These are phyloP conservation scores for Bombylius major DNA, from an alignment of 2,888 invertebrate species.

Conservation along the genomic window DNA sequence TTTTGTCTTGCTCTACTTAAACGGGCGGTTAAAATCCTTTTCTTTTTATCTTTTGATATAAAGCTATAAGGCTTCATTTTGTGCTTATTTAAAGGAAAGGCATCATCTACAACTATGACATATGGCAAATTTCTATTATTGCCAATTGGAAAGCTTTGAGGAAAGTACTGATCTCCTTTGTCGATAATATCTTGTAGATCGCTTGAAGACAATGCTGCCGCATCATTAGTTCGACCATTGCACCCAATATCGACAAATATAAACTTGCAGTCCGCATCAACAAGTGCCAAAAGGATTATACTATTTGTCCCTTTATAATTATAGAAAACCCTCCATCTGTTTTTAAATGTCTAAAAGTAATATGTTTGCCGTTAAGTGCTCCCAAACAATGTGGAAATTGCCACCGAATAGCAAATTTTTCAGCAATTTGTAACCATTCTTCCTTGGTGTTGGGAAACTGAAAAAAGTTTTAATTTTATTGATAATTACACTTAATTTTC, in stretches of 20 bases:
- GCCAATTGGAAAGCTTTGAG: not conserved
- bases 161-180: not conserved
- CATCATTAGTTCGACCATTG: no score
- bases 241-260: not conserved
- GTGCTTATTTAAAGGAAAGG: not conserved
- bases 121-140: not conserved
- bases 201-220: no score
- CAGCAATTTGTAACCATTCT: not conserved
- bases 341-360: not conserved
- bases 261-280: not conserved
- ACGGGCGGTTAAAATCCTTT: conserved; percentile 12
- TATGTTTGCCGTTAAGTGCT: not conserved
- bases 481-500: not conserved
- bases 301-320: not conserved
- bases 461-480: not conserved
- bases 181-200: not conserved
- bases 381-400: not conserved
- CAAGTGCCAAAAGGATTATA: not conserved
- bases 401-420: not conserved
- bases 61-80: not conserved
- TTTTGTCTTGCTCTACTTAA: conserved; percentile 13
- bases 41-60: not conserved
- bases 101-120: not conserved
- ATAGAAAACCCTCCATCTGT: not conserved
- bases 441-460: not conserved